phyloP scores from a whole-genome alignment of 2,888 invertebrate genomes.

The Himalopsyche kuldschensis region DNA sequence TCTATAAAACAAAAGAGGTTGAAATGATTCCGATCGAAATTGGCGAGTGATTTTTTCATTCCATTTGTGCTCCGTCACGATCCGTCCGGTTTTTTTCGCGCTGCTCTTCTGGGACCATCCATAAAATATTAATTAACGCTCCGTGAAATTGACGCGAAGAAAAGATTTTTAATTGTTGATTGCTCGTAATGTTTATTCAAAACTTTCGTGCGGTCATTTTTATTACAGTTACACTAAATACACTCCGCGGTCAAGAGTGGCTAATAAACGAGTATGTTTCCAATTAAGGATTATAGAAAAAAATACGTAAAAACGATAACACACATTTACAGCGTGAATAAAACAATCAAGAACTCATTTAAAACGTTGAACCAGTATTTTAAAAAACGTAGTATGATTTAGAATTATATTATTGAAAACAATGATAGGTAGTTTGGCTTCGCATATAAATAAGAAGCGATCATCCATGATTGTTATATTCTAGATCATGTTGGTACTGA shows the following conservation, averaged over 20 bases:
- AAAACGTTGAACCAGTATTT: too few species aligned
- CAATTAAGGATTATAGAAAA: too few species aligned
- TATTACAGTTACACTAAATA: neutral
- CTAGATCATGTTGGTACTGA: too few species aligned
- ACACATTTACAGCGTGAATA: too few species aligned
- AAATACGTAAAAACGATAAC: too few species aligned
- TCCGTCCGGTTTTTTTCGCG: neutral
- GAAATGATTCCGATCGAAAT: neutral
- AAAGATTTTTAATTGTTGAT: neutral
- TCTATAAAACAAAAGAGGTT: neutral
- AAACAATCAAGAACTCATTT: too few species aligned
- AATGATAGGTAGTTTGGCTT: too few species aligned
- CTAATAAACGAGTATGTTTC: too few species aligned
- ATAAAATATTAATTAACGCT: neutral
- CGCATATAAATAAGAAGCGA: too few species aligned
- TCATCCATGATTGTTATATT: too few species aligned
- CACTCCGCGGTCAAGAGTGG: neutral
- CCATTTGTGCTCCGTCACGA: neutral
- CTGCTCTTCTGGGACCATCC: neutral
- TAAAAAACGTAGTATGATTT: too few species aligned
- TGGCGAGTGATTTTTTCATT: neutral
- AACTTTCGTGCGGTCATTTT: neutral
- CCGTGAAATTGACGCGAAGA: neutral
- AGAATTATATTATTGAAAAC: too few species aligned
- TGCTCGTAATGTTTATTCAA: neutral